Conservation (phyloP, 2,797 vertebrate species). For the Micrastur ruficollis region DNA sequence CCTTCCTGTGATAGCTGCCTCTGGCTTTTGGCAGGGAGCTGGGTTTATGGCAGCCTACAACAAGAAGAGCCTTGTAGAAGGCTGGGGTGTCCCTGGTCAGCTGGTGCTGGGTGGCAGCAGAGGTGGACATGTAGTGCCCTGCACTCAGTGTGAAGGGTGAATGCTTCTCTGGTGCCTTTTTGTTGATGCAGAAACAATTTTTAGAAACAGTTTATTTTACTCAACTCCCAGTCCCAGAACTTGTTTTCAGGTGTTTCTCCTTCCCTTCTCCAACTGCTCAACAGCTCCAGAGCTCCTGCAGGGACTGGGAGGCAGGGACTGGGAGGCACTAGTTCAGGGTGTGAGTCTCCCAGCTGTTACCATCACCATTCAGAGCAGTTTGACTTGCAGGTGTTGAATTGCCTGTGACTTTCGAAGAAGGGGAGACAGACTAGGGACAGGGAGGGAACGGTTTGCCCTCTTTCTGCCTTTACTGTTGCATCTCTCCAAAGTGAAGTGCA, state of each 20-base stretch:
- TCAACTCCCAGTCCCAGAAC: neutral
- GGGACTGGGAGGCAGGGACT: neutral
- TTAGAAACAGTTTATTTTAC: neutral
- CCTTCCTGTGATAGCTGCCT: neutral
- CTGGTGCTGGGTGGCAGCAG: neutral
- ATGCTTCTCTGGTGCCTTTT: slow-evolving; percentile 21
- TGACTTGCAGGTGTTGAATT: neutral
- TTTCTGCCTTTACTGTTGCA: slow-evolving; percentile 6
- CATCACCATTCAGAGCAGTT: neutral
- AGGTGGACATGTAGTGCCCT: neutral
- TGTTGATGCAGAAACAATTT: neutral
- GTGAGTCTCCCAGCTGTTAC: neutral
- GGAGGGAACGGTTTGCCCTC: neutral
- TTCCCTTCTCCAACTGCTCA: neutral
- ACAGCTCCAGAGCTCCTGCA: neutral
- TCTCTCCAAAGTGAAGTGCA: neutral
- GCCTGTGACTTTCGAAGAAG: neutral
- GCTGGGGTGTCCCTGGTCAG: neutral
- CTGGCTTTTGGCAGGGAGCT: neutral
- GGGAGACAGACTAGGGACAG: neutral
- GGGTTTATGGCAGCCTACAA: neutral
- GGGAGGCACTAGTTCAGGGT: neutral
- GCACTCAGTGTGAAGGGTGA: neutral
- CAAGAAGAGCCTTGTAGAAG: neutral
- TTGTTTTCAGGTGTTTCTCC: neutral